Percentiles rank a stretch among this genome's conserved stretches.
Conservation (phyloP, 2,797 vertebrate genomes). For the Mus minutoides region DNA sequence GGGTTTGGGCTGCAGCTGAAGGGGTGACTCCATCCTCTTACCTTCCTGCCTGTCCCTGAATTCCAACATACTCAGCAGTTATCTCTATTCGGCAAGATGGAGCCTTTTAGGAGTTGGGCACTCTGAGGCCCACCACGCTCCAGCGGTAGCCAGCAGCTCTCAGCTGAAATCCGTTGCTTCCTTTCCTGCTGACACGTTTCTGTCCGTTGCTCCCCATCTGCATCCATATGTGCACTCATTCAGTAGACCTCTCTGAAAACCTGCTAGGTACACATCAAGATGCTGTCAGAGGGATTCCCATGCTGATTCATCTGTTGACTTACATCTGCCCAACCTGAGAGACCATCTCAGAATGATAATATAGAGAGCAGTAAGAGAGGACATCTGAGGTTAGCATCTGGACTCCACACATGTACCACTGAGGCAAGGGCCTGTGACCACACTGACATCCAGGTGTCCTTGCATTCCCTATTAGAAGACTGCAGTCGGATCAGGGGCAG, state of each 20-base stretch:
- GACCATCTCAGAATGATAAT: background rate
- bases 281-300: background rate
- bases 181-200: background rate
- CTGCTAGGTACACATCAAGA: background rate
- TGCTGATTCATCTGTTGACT: background rate
- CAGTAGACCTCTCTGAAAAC: background rate
- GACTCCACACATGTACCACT: background rate
- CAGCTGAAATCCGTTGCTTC: background rate
- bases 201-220: background rate
- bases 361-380: background rate
- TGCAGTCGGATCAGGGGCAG: background rate
- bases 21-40: background rate
- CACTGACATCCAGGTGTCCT: background rate
- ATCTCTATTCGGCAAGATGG: background rate
- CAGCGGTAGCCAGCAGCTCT: background rate
- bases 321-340: constrained; percentile 7
- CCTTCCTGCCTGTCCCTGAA: constrained; percentile 41
- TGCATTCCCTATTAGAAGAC: background rate
- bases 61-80: constrained; percentile 33
- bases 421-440: background rate
- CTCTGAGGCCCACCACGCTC: background rate
- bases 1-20: background rate
- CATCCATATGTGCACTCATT: background rate
- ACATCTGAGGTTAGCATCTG: background rate
- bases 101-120: background rate